A percentile compares a stretch with the other conserved stretches of the same genome.
Conservation (phyloP, 2,113 vertebrate species). For the Micromys minutus region DNA sequence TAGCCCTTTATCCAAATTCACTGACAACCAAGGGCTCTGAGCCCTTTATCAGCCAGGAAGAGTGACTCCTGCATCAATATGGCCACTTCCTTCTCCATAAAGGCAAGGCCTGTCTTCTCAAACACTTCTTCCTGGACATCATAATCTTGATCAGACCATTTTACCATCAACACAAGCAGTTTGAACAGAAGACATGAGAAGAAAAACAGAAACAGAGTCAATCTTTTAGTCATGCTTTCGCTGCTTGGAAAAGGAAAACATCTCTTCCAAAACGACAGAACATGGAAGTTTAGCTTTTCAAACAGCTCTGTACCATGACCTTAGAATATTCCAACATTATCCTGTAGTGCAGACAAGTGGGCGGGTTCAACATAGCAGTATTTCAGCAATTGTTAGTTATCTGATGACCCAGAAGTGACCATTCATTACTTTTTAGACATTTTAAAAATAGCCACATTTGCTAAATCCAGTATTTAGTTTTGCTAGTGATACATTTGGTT, state of each 20-base stretch:
- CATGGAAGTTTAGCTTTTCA: constrained; percentile 78
- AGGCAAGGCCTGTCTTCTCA: constrained; percentile 97
- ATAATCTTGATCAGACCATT: constrained; percentile 97
- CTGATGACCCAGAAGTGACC: constrained; percentile 80
- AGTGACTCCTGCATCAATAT: constrained; percentile 95
- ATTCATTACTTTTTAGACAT: constrained; percentile 78
- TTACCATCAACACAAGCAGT: constrained; percentile 90
- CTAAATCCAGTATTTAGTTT: constrained; percentile 84
- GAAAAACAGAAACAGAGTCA: constrained; percentile 74
- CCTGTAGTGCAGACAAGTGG: constrained; percentile 82
- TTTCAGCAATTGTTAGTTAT: constrained; percentile 81
- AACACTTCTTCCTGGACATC: constrained; percentile 94
- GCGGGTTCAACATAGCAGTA: constrained; percentile 82
- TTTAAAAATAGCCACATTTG: constrained; percentile 81
- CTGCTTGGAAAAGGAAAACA: constrained; percentile 69
- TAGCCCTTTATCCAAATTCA: constrained; percentile 93
- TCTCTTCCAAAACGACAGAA: constrained; percentile 79
- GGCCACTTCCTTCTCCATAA: constrained; percentile 92
- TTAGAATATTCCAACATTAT: constrained; percentile 82
- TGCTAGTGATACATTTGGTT: constrained; percentile 85
- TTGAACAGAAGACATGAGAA: constrained; percentile 79
- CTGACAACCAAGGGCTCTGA: constrained; percentile 96
- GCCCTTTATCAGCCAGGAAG: constrained; percentile 95
- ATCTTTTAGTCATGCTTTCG: constrained; percentile 83
- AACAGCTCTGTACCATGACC: constrained; percentile 80